These are phyloP conservation scores for Ormyrus labotus DNA, from an alignment of 2,888 invertebrate genomes.

Conservation along the genomic window DNA sequence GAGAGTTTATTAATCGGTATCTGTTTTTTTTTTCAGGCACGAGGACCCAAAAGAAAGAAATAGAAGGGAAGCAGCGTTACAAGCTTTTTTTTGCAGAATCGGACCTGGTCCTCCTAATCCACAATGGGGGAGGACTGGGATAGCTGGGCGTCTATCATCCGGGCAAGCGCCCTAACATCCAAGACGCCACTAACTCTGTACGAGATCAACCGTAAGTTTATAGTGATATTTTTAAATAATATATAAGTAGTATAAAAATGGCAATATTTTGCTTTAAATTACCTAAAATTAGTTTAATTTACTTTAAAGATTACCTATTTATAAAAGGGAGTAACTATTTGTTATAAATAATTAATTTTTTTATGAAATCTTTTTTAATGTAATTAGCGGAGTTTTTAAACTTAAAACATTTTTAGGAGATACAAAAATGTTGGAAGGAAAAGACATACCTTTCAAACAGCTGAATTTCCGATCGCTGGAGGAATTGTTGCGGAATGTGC, in stretches of 20 bases:
- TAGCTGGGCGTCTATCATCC: conserved; percentile 70
- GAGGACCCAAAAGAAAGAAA: too few species aligned
- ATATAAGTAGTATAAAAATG: too few species aligned
- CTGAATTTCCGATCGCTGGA: conserved; percentile 80
- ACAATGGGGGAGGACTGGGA: conserved; percentile 45
- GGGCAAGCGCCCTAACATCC: conserved; percentile 77
- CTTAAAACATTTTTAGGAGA: conserved; percentile 76
- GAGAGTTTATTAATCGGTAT: too few species aligned
- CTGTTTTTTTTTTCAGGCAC: too few species aligned
- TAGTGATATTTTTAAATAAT: too few species aligned
- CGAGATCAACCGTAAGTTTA: conserved; percentile 78
- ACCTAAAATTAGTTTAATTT: too few species aligned
- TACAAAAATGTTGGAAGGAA: conserved; percentile 81
- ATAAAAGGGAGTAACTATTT: too few species aligned
- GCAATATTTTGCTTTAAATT: too few species aligned
- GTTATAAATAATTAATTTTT: too few species aligned
- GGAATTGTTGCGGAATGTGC: conserved; percentile 79
- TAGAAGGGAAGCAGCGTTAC: too few species aligned
- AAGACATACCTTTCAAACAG: conserved; percentile 80
- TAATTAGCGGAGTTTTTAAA: conserved; percentile 56
- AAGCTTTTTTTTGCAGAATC: too few species aligned
- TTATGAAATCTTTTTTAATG: not conserved
- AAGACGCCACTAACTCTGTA: conserved; percentile 77
- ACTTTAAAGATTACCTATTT: too few species aligned
- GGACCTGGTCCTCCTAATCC: not conserved